Percentiles rank a stretch among this genome's conserved stretches.
phyloP scores from a whole-genome alignment of 2,113 vertebrate genomes.

The Ochotona curzoniae region DNA sequence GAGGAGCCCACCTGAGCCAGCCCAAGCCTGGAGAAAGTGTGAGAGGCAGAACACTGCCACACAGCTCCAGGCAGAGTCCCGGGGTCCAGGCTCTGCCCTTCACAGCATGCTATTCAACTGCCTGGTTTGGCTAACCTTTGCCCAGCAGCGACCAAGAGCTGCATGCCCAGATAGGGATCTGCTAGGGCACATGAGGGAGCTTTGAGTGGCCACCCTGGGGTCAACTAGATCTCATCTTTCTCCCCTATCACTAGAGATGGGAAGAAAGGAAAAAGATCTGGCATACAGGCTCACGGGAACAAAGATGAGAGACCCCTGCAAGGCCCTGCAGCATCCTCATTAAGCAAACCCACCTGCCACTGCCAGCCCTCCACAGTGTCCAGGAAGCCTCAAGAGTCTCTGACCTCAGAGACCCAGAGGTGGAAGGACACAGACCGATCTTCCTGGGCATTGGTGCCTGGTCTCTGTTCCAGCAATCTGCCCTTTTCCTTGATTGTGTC shows the following conservation, averaged over 20 bases:
- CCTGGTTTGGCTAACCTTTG: not conserved
- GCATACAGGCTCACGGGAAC: not conserved
- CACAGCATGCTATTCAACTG: not conserved
- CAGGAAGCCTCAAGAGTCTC: not conserved
- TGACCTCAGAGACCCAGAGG: not conserved
- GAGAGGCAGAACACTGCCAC: not conserved
- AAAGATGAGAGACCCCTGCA: not conserved
- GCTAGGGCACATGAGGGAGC: not conserved
- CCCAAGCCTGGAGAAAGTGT: not conserved
- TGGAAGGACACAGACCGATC: not conserved
- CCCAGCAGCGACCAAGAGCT: not conserved
- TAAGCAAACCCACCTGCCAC: not conserved
- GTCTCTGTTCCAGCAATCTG: not conserved
- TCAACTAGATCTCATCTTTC: not conserved
- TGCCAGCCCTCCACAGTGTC: not conserved
- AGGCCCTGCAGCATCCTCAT: not conserved
- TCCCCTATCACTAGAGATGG: not conserved
- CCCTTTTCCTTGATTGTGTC: slow-evolving; percentile 40
- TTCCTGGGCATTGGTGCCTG: not conserved
- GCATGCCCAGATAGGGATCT: not conserved
- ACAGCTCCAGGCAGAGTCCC: not conserved
- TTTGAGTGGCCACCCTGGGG: not conserved
- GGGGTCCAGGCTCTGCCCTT: not conserved
- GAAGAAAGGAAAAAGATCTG: not conserved
- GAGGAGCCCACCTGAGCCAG: not conserved